phyloP scores from a whole-genome alignment of 1,140 invertebrate genomes.

The Pectinophora gossypiella region DNA sequence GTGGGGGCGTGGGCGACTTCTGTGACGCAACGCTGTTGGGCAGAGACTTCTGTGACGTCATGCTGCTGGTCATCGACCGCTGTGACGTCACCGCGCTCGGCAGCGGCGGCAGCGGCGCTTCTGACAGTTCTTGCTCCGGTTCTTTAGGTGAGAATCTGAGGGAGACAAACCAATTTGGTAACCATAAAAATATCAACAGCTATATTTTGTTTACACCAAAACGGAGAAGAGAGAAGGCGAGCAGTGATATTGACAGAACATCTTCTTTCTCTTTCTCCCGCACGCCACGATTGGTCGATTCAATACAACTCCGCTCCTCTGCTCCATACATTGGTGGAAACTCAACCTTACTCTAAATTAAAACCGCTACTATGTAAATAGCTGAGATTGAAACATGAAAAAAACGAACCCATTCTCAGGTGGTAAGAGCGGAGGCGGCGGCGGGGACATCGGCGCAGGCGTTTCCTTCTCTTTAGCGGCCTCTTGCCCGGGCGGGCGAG shows the following conservation, averaged over 20 bases:
- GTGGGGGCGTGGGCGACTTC: constrained; percentile 19
- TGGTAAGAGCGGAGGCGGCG: constrained; percentile 32
- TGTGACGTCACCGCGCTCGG: constrained; percentile 36
- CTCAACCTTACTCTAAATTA: too few relatives aligned
- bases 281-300: too few relatives aligned
- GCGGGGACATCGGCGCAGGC: constrained; percentile 23
- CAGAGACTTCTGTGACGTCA: constrained; percentile 2
- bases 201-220: too few relatives aligned
- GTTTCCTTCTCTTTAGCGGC: neutral
- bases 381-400: too few relatives aligned
- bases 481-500: constrained; percentile 59
- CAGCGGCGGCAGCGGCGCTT: constrained; percentile 38
- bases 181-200: too few relatives aligned
- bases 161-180: constrained; percentile 5
- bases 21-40: neutral
- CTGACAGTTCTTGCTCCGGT: constrained; percentile 30
- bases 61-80: neutral
- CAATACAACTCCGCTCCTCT: too few relatives aligned
- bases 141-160: constrained; percentile 28
- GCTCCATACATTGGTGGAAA: too few relatives aligned
- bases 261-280: too few relatives aligned
- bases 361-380: too few relatives aligned
- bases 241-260: too few relatives aligned
- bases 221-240: too few relatives aligned
- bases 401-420: constrained; percentile 56